Conservation (phyloP, 2,797 vertebrate genomes). For the Ceyx erithaca region DNA sequence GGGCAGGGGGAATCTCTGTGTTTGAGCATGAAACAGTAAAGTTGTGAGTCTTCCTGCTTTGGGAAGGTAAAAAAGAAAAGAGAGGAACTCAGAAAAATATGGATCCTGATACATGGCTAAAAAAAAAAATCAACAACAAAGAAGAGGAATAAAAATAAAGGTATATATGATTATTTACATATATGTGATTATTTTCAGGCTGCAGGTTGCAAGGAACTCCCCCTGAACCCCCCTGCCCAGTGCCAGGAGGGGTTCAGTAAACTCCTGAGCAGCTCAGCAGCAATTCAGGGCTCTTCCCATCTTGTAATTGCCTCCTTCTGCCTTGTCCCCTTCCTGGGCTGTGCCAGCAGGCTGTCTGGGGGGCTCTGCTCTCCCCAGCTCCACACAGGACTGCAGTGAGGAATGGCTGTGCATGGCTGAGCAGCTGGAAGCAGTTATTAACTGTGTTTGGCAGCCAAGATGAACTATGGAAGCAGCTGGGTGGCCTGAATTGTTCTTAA, state of each 20-base stretch:
- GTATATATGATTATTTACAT: background rate
- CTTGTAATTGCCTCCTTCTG: background rate
- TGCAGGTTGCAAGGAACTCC: background rate
- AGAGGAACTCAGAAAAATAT: background rate
- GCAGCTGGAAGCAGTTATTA: conserved; percentile 57
- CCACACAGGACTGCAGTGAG: background rate
- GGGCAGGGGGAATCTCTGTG: background rate
- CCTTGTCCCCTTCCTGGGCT: background rate
- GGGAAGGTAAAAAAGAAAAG: background rate
- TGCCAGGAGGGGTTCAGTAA: background rate
- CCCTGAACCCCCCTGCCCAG: background rate
- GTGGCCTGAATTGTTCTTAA: conserved; percentile 54
- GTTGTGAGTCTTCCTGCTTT: background rate
- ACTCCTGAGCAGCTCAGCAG: background rate
- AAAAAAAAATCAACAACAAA: background rate
- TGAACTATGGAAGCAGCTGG: conserved; percentile 24
- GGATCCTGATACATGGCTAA: background rate
- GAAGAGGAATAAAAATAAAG: background rate
- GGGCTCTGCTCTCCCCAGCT: background rate
- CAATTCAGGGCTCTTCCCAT: background rate
- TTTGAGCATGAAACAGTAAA: background rate
- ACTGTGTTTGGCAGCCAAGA: background rate
- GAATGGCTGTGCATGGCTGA: background rate
- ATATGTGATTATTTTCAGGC: background rate
- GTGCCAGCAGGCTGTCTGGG: background rate